Evolutionary conservation across 1,140 invertebrate genomes (phyloP).

Genomic region (Colletes latitarsis): DNA sequence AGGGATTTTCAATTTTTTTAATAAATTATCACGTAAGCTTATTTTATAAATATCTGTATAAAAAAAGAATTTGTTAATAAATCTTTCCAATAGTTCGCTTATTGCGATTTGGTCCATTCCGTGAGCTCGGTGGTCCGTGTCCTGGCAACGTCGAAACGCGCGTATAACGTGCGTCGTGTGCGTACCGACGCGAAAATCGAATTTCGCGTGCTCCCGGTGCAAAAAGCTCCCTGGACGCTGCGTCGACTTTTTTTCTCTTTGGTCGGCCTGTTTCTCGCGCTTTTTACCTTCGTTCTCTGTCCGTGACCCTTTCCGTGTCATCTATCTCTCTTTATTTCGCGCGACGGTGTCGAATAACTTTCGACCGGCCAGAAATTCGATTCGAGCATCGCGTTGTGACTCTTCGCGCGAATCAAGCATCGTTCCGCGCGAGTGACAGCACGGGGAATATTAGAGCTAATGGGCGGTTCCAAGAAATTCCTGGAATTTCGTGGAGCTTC

Average conservation of each 20-base stretch:
- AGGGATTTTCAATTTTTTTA: no score
- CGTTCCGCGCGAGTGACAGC: no score
- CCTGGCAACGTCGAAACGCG: constrained; percentile 1
- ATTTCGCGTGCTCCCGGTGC: constrained; percentile 42
- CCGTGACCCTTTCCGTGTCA: no score
- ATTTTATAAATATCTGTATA: no score
- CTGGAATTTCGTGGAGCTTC: no score
- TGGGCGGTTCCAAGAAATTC: no score
- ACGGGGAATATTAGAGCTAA: no score
- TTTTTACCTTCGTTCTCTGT: background rate
- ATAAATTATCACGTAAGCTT: no score
- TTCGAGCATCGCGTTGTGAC: no score
- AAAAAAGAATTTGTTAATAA: no score
- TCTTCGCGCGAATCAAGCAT: no score
- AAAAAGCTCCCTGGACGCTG: constrained; percentile 34
- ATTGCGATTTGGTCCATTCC: constrained; percentile 32
- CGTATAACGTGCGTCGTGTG: constrained; percentile 9
- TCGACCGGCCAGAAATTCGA: no score
- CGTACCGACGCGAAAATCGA: constrained; percentile 54
- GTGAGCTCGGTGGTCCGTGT: constrained; percentile 41
- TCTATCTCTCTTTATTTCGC: background rate
- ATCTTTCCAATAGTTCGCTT: constrained; percentile 12
- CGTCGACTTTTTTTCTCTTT: background rate
- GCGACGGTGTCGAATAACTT: background rate
- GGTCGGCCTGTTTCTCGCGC: background rate